phyloP scores from a whole-genome alignment of 2,888 invertebrate species.

The Gymnocheta viridis region DNA sequence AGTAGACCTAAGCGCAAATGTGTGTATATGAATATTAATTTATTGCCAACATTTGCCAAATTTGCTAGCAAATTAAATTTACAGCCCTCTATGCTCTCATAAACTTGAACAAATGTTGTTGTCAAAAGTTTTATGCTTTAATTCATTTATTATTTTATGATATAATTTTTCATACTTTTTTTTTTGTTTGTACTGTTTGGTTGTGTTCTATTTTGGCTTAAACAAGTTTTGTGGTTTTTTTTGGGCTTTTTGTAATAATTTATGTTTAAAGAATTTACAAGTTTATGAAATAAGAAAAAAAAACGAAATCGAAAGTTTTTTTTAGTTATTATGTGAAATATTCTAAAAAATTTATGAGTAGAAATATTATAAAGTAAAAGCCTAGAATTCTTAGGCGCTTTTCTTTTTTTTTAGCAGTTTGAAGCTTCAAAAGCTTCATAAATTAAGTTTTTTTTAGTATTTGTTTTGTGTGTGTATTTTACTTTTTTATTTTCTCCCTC shows the following conservation, averaged over 20 bases:
- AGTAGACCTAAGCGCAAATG: background rate
- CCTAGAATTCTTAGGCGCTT: slow-evolving; percentile 31
- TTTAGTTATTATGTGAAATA: background rate
- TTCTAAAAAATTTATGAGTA: background rate
- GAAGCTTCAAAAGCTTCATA: slow-evolving; percentile 35
- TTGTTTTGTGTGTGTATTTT: background rate
- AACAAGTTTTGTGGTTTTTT: slow-evolving; percentile 45
- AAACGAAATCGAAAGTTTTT: slow-evolving; percentile 43
- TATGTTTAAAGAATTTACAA: slow-evolving; percentile 20
- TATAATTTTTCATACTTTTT: background rate
- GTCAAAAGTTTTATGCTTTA: slow-evolving; percentile 64
- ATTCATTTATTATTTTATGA: slow-evolving; percentile 45
- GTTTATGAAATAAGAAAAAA: background rate
- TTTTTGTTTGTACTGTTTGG: background rate
- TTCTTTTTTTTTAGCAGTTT: slow-evolving; percentile 13
- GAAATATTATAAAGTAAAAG: slow-evolving; percentile 30
- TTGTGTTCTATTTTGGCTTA: slow-evolving; percentile 8
- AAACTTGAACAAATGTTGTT: slow-evolving; percentile 60
- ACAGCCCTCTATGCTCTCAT: slow-evolving; percentile 54
- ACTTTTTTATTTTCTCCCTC: slow-evolving; percentile 49
- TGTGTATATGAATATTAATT: slow-evolving; percentile 43
- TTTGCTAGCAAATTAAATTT: slow-evolving; percentile 51
- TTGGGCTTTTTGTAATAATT: background rate
- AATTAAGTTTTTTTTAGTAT: slow-evolving; percentile 49
- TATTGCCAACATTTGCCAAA: slow-evolving; percentile 51